Percentiles rank a stretch among this genome's conserved stretches.
phyloP scores from a whole-genome alignment of 2,888 invertebrate species.

The Oscheius sp. region DNA sequence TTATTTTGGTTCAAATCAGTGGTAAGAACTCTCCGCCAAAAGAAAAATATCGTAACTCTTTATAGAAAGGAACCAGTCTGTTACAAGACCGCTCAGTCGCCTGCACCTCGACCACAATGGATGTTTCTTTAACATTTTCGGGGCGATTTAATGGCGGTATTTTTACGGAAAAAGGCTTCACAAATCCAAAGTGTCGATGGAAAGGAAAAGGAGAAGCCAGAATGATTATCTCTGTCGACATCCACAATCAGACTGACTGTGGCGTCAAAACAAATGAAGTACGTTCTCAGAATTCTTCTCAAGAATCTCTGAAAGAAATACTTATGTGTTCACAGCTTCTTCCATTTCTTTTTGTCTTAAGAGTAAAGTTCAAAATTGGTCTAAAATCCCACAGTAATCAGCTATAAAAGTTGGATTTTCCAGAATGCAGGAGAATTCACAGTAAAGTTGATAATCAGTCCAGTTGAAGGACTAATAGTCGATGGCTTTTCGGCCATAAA shows the following conservation, averaged over 20 bases:
- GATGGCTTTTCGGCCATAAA: slow-evolving; percentile 60
- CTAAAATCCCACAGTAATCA: too few relatives aligned
- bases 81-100: slow-evolving; percentile 48
- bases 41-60: too few relatives aligned
- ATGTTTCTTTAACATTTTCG: slow-evolving; percentile 48
- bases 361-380: too few relatives aligned
- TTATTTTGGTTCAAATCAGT: slow-evolving; percentile 8
- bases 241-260: slow-evolving; percentile 51
- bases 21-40: not conserved
- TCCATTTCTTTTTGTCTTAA: too few relatives aligned
- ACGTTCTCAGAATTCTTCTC: too few relatives aligned
- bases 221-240: slow-evolving; percentile 48
- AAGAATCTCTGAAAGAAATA: too few relatives aligned
- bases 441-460: slow-evolving; percentile 58
- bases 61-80: not conserved
- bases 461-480: slow-evolving; percentile 61
- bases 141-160: slow-evolving; percentile 53
- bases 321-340: too few relatives aligned
- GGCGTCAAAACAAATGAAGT: slow-evolving; percentile 50
- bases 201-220: slow-evolving; percentile 50
- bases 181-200: slow-evolving; percentile 36
- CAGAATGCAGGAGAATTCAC: slow-evolving; percentile 51
- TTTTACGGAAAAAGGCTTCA: slow-evolving; percentile 53
- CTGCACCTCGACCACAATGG: slow-evolving; percentile 54
- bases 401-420: not conserved